Conservation (phyloP, 1,140 invertebrate species). For the Oryzaephilus surinamensis region DNA sequence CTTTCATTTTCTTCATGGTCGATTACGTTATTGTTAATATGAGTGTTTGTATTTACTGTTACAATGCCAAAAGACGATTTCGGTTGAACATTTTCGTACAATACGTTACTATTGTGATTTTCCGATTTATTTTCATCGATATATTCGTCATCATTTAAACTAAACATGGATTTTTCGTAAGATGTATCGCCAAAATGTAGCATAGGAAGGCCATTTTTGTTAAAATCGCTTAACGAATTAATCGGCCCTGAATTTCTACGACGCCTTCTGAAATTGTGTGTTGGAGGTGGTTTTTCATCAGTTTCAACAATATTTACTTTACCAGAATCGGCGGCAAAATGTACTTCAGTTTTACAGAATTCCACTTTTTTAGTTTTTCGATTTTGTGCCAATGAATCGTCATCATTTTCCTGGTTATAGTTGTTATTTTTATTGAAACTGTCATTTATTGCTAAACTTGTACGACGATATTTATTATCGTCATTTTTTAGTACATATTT, state of each 20-base stretch:
- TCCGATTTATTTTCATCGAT: constrained; percentile 5
- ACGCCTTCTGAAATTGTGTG: constrained; percentile 61
- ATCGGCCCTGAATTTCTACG: constrained; percentile 36
- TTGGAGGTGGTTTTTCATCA: constrained; percentile 71
- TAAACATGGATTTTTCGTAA: constrained; percentile 38
- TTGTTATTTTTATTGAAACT: too few species aligned
- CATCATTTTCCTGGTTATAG: constrained; percentile 24
- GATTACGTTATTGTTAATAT: constrained; percentile 4
- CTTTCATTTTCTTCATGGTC: constrained; percentile 34
- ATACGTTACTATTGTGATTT: constrained; percentile 1
- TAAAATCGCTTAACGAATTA: constrained; percentile 23
- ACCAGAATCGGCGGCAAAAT: constrained; percentile 73
- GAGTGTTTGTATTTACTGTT: constrained; percentile 24
- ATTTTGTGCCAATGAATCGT: constrained; percentile 27
- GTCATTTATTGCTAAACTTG: constrained; percentile 37
- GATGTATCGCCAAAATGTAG: constrained; percentile 43
- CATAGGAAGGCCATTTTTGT: constrained; percentile 35
- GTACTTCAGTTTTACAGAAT: constrained; percentile 77
- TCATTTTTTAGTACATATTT: constrained; percentile 37
- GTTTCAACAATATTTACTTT: constrained; percentile 78
- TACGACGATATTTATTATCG: constrained; percentile 26
- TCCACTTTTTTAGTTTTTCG: constrained; percentile 62
- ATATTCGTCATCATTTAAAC: constrained; percentile 17
- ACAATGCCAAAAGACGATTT: constrained; percentile 20
- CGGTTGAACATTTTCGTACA: constrained; percentile 13